Base-by-base conservation (phyloP, 2,113 vertebrate genomes). In the Rhinoderma darwinii region DNA sequence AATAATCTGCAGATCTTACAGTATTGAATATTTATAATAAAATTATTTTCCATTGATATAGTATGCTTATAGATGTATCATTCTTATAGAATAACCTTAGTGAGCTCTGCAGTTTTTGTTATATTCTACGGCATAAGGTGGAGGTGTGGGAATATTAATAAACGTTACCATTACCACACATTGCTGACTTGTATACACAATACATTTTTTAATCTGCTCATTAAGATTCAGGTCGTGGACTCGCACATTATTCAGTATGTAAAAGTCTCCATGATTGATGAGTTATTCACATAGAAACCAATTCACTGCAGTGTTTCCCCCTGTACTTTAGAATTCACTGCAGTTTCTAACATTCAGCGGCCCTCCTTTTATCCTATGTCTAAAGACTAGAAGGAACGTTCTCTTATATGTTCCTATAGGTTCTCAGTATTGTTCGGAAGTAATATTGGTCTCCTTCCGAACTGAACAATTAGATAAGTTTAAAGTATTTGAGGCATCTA, bases 251-350 rank as follows among this genome's bases (percentile, higher is more conserved):
- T 80, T 86, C 76, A 72, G 75, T 59, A 80, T 80, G 22, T 41
- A 80, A 72, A 51, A 86, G 72, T 70, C 44, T 79, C 35, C 35
- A 41, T 86, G 75, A 80, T 86, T 80, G 84, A 86, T 86, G 76
- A 86, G 84, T 78, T 86, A 86, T 78, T 86, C 75, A 78, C 54
- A 83, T 83, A 83, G 27, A 74, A 81, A 63, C 25, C 37, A 51
- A 32, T 35, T 80, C 84, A 86, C 18, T 43, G 84, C 43, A 86
- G 80, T 68, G 76, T 72, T 32, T 20, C 4, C 22, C 35, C 37
- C 14, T 70, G 63, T 80, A 78, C 27, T 72, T 70, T 72, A 59
- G 63, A 54, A 70, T 56, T 80, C 76, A 72, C 32, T 47, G 30
- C 12, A 27, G 76, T 80, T 72, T 47, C 61, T 80, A 86, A 86